A percentile compares a stretch with the other conserved stretches of the same genome.
phyloP scores from a whole-genome alignment of 2,888 invertebrate species.

The Camptogramma bilineatum region DNA sequence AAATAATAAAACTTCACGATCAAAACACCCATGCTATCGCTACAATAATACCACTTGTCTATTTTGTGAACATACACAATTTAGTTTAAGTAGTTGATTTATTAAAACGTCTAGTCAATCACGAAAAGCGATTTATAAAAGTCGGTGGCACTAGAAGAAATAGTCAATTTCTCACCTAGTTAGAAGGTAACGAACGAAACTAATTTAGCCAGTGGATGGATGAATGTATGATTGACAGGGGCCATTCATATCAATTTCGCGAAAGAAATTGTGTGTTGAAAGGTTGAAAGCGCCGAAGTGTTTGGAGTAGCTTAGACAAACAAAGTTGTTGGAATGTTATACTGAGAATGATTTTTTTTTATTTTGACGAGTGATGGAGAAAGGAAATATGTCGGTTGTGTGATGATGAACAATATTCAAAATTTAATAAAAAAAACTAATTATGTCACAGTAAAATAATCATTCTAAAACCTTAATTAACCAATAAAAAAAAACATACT shows the following conservation, averaged over 20 bases:
- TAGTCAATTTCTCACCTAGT: background rate
- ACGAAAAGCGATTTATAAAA: background rate
- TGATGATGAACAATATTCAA: too few species aligned
- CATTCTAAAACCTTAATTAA: too few species aligned
- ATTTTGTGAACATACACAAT: too few species aligned
- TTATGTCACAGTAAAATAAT: too few species aligned
- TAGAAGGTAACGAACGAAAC: background rate
- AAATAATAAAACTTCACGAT: too few species aligned
- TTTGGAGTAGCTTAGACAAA: background rate
- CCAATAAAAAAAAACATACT: too few species aligned
- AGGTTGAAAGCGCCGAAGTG: background rate
- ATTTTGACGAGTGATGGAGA: too few species aligned
- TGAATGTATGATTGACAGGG: constrained; percentile 8
- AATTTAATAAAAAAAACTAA: too few species aligned
- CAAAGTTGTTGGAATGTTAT: background rate
- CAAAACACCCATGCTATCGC: too few species aligned
- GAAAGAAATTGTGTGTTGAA: constrained; percentile 9
- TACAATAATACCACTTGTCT: too few species aligned
- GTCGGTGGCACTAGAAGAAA: background rate
- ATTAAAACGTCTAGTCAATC: background rate
- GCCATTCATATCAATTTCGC: constrained; percentile 5
- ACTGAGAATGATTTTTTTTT: too few species aligned
- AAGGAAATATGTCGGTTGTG: too few species aligned
- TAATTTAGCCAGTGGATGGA: background rate
- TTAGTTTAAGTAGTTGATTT: background rate